These are phyloP conservation scores for Catalaphyllia jardinei DNA, from an alignment of 64 coral and sea anemone species.

Conservation along the genomic window DNA sequence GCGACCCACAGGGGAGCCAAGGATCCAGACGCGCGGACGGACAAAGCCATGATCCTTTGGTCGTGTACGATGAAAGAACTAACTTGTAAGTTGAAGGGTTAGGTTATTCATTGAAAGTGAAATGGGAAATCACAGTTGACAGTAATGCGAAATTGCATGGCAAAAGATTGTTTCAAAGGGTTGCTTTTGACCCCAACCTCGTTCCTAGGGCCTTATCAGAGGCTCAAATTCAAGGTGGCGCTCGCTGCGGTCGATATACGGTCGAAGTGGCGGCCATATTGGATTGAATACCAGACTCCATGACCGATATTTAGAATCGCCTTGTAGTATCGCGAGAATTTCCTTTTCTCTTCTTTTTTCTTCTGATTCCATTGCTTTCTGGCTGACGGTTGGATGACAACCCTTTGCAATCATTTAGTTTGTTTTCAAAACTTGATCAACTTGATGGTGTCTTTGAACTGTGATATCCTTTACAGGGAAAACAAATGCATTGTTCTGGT, in stretches of 20 bases:
- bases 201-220: background rate
- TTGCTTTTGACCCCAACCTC: background rate
- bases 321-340: too few relatives aligned
- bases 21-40: background rate
- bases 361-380: too few relatives aligned
- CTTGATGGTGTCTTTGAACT: too few relatives aligned
- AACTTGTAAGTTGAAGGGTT: constrained; percentile 52
- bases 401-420: too few relatives aligned
- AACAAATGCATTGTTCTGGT: too few relatives aligned
- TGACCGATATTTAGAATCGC: too few relatives aligned
- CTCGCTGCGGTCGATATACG: background rate
- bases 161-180: background rate
- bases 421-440: too few relatives aligned
- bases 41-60: constrained; percentile 49
- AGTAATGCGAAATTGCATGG: background rate
- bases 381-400: too few relatives aligned
- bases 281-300: background rate
- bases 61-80: constrained; percentile 92
- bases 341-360: too few relatives aligned
- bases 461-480: too few relatives aligned
- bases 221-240: background rate
- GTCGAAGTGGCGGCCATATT: background rate
- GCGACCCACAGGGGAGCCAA: background rate
- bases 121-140: background rate
- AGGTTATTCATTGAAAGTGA: background rate